Base-by-base conservation (phyloP, 2,888 invertebrate species). In the Archaeoteleia sp. region DNA sequence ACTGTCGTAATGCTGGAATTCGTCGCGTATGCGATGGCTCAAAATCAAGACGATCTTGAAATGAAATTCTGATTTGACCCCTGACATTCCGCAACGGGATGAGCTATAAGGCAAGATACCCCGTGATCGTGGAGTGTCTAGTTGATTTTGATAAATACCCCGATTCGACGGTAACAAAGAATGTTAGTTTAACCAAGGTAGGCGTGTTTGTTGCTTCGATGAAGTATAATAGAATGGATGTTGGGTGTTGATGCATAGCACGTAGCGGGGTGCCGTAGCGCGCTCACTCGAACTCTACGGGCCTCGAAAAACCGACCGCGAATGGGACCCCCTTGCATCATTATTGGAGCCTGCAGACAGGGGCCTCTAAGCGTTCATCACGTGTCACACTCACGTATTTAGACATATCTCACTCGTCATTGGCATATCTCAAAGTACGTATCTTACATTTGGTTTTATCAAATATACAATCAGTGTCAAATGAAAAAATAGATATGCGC, bases 221-320 rank as follows among this genome's bases (percentile, higher is more conserved):
- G 82, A 81, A 81, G 75, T 81, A 83, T 82, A 84, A 83, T 82
- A 80, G 79, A 79, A 80, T 80, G 81, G 79, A 80, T 82, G 76
- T 78, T 75, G 82, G 83, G 84, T 84, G 84, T 84, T 84, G 84
- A 84, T 84, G 82, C 83, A 84, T 84, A 75, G 84, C 75, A 78
- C 84, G 74, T 83, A 82, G 84, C 84, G 77, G 83, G 83, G 82
- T 79, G 83, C 78, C 80, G 54, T 45, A 67, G 17, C 49, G 17
- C 49, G 60, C 62, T 74, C 51, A 30, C 61, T 73, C 68, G 75
- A 73, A 75, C 73, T 75, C 73, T 70, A 71, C 70, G 74, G 73
- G 71, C 71, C 75, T 40, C 66, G 69, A 70, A n/a, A 30, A 53
- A 13, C 40, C 12, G 25, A 13, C 25, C 20, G 45, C 17, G 15